Percentiles rank a stretch among this genome's conserved stretches.
phyloP scores from a whole-genome alignment of 2,113 vertebrate species.

The Tyto alba region DNA sequence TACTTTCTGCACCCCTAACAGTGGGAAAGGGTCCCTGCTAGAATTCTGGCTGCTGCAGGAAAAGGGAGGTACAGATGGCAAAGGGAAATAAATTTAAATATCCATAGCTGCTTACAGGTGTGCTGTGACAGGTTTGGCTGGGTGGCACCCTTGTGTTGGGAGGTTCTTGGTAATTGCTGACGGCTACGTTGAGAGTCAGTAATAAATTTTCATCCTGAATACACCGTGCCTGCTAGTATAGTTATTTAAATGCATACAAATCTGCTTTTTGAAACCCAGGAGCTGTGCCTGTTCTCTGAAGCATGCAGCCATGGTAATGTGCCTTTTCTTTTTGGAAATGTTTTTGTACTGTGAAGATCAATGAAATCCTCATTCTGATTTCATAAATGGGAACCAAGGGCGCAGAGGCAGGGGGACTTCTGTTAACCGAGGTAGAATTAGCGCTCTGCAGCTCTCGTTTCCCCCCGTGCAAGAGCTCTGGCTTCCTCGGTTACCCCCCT shows the following conservation, averaged over 20 bases:
- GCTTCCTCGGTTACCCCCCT: fast-evolving
- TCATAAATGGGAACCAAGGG: background rate
- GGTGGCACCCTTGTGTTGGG: background rate
- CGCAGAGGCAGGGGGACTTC: background rate
- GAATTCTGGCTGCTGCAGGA: background rate
- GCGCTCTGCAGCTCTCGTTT: background rate
- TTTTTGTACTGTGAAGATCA: background rate
- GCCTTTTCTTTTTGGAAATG: background rate
- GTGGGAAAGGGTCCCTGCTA: no score
- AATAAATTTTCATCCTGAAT: background rate
- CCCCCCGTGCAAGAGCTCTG: background rate
- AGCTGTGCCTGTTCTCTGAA: background rate
- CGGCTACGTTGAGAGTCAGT: background rate
- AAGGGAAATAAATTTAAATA: background rate
- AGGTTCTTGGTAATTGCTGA: background rate
- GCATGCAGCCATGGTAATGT: background rate
- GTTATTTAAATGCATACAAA: background rate
- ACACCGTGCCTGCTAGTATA: background rate
- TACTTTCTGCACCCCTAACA: background rate
- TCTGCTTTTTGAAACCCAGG: background rate
- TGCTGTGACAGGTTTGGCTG: background rate
- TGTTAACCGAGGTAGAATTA: background rate
- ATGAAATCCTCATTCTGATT: background rate
- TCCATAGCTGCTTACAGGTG: background rate
- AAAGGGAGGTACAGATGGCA: background rate